phyloP scores from a whole-genome alignment of 2,888 invertebrate species.

The Scaptomyza parva region DNA sequence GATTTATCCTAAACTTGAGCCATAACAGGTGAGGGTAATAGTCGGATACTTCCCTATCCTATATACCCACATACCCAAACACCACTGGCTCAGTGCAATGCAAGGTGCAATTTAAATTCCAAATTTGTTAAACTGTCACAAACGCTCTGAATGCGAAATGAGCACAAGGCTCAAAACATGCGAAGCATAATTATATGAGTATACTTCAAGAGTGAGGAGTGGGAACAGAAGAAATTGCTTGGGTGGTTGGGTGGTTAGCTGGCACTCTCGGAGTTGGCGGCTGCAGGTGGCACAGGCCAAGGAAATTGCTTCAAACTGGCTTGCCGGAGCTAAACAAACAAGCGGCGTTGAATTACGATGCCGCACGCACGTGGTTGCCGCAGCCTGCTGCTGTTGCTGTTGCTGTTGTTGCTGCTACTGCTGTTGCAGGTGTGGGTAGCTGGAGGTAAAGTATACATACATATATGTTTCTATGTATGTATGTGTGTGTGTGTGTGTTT shows the following conservation, averaged over 20 bases:
- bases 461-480: slow-evolving; percentile 1
- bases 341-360: slow-evolving; percentile 75
- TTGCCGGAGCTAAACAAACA: slow-evolving; percentile 75
- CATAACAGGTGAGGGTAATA: slow-evolving; percentile 51
- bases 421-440: slow-evolving; percentile 8
- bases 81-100: slow-evolving; percentile 51
- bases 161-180: slow-evolving; percentile 63
- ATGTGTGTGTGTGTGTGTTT: slow-evolving; percentile 4
- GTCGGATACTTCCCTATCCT: neutral
- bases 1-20: slow-evolving; percentile 41
- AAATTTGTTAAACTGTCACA: slow-evolving; percentile 82
- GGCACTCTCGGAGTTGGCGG: slow-evolving; percentile 28
- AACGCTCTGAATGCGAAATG: slow-evolving; percentile 79
- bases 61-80: too few relatives aligned
- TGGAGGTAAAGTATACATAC: slow-evolving; percentile 1
- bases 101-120: slow-evolving; percentile 79
- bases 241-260: slow-evolving; percentile 10
- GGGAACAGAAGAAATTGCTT: slow-evolving; percentile 1
- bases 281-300: slow-evolving; percentile 59
- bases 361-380: slow-evolving; percentile 70
- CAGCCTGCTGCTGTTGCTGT: slow-evolving; percentile 30
- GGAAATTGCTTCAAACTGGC: slow-evolving; percentile 69
- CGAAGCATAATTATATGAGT: slow-evolving; percentile 62
- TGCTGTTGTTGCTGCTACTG: slow-evolving; percentile 8
- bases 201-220: slow-evolving; percentile 13